Base-by-base conservation (phyloP, 2,113 vertebrate species). In the Girardinichthys multiradiatus region DNA sequence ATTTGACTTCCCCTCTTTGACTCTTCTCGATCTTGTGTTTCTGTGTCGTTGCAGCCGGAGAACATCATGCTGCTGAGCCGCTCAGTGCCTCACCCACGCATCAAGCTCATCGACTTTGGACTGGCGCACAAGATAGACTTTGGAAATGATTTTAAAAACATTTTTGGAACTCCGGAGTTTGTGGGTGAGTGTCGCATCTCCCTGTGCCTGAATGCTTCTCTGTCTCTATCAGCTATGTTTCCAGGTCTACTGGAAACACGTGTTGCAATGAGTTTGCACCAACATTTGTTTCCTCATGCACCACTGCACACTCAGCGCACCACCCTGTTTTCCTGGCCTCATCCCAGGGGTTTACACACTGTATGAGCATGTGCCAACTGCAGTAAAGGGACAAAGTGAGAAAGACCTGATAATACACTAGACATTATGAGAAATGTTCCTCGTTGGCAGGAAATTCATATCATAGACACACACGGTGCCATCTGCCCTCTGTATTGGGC, bases 101-200 rank as follows among this genome's bases (percentile, higher is more conserved):
- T 99, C 91, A 99, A 99, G 92, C 95, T 99, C 90, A 99, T 99
- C 66, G 98, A 99, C 94, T 99, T 99, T 54, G 97, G 97, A 57
- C 92, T 99, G 90, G 97, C 98, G 2, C 98, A 99, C 91, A 98
- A 97, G 95, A 99, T 99, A 51, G 97, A 99, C 85, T 98, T 97
- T 77, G 95, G 97, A 88, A 98, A 98, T 89, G 98, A 99, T 90
- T 99, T 99, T 87, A 99, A 98, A 92, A 99, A 99, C 91, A 99
- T 99, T 83, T 99, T 99, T 9, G 98, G 98, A 74, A 99, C 98
- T 0, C 97, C 98, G 2, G 98, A 99, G 83, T 99, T 99, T 93
- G 98, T 99, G 77, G 97, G 98, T 98, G 84, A 95, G 96, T 95
- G 61, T 84, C 39, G 59, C 29, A 28, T 33, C 19, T 39, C 26